These are phyloP conservation scores for Drosophila bocqueti DNA, from an alignment of 1,140 invertebrate species.

Conservation along the genomic window DNA sequence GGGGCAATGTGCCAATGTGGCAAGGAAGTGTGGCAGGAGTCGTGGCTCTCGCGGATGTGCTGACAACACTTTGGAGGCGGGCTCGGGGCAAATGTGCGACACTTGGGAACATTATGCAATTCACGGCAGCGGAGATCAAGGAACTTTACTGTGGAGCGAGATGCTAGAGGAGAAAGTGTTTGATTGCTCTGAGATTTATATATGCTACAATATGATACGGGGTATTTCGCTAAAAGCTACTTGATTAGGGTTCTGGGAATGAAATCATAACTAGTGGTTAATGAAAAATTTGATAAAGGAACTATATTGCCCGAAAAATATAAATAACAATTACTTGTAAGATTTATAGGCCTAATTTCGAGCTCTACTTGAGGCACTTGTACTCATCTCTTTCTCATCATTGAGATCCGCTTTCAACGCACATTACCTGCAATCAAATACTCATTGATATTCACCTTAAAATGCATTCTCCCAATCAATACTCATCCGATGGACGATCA, in stretches of 20 bases:
- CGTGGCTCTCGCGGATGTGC: conserved; percentile 13
- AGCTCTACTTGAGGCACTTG: not conserved
- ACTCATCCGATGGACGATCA: conserved; percentile 6
- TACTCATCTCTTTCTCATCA: not conserved
- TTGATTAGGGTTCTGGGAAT: too few relatives aligned
- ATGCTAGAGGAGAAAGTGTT: not conserved
- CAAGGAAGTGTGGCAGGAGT: conserved; percentile 32
- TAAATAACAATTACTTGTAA: not conserved
- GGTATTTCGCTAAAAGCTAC: too few relatives aligned
- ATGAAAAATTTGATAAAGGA: not conserved
- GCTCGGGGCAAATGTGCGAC: conserved; percentile 19
- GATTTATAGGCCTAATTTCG: not conserved
- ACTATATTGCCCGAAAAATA: not conserved
- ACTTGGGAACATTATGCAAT: conserved; percentile 35
- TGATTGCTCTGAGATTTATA: not conserved
- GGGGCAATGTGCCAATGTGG: conserved; percentile 13
- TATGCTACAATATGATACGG: not conserved
- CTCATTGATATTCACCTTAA: conserved; percentile 18
- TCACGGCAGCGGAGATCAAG: not conserved
- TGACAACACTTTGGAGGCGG: conserved; percentile 35
- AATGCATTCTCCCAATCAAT: conserved; percentile 16
- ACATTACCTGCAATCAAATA: conserved; percentile 16
- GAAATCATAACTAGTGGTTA: not conserved
- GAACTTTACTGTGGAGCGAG: not conserved
- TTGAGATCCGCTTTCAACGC: not conserved